A percentile compares a stretch with the other conserved stretches of the same genome.
Evolutionary conservation across 2,888 invertebrate genomes (phyloP).

Genomic region (Hydropsyche betteni): DNA sequence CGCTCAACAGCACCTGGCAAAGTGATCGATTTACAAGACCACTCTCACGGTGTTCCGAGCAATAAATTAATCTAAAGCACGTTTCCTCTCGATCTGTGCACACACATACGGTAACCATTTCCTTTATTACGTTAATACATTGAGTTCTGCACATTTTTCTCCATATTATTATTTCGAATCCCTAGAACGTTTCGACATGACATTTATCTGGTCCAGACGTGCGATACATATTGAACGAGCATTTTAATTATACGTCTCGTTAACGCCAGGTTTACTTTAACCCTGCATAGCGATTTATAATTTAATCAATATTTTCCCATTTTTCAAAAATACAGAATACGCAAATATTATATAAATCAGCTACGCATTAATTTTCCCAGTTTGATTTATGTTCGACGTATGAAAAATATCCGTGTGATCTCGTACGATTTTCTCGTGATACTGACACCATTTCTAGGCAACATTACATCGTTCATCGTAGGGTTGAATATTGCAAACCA

Average conservation of each 20-base stretch:
- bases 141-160: not conserved
- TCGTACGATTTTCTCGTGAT: too few relatives aligned
- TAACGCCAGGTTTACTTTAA: too few relatives aligned
- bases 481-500: not conserved
- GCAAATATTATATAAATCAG: too few relatives aligned
- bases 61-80: slow-evolving; percentile 13
- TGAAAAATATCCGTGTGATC: too few relatives aligned
- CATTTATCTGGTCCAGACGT: slow-evolving; percentile 1
- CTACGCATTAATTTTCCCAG: too few relatives aligned
- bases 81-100: not conserved
- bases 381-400: too few relatives aligned
- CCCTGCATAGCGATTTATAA: too few relatives aligned
- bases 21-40: slow-evolving; percentile 39
- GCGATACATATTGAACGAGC: not conserved
- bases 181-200: slow-evolving; percentile 4
- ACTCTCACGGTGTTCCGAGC: slow-evolving; percentile 40
- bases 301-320: too few relatives aligned
- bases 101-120: slow-evolving; percentile 21
- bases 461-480: not conserved
- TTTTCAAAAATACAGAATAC: too few relatives aligned
- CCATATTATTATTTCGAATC: not conserved
- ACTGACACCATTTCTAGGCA: not conserved
- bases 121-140: slow-evolving; percentile 12
- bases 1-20: slow-evolving; percentile 32
- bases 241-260: not conserved